phyloP scores from a whole-genome alignment of 2,888 invertebrate species.

The Rotaria magnacalcarata region DNA sequence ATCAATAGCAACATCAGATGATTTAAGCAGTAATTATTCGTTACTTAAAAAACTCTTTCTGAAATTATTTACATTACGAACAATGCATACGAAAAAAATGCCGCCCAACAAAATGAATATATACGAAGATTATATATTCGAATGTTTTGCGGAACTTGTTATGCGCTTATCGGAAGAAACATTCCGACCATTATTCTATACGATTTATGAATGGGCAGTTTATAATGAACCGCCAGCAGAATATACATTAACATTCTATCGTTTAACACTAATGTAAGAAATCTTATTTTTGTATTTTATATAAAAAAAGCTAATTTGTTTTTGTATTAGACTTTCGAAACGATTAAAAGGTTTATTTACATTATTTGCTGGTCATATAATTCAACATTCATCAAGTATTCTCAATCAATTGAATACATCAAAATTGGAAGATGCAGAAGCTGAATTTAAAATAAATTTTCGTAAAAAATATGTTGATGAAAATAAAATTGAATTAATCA shows the following conservation, averaged over 20 bases:
- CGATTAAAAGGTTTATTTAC: slow-evolving; percentile 80
- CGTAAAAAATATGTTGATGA: slow-evolving; percentile 23
- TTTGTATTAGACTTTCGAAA: slow-evolving; percentile 67
- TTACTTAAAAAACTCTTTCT: neutral
- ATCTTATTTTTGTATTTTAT: neutral
- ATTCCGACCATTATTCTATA: slow-evolving; percentile 79
- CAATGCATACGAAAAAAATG: slow-evolving; percentile 3
- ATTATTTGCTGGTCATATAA: slow-evolving; percentile 78
- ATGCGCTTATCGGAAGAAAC: slow-evolving; percentile 80
- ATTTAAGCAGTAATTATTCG: neutral
- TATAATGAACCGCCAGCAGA: slow-evolving; percentile 63
- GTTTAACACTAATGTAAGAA: slow-evolving; percentile 56
- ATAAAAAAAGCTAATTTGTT: neutral
- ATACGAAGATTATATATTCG: slow-evolving; percentile 72
- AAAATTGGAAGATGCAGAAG: neutral
- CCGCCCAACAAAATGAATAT: slow-evolving; percentile 61
- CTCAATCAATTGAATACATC: slow-evolving; percentile 59
- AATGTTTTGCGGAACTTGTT: slow-evolving; percentile 73
- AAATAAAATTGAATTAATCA: slow-evolving; percentile 38
- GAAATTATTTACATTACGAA: neutral
- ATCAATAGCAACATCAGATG: neutral
- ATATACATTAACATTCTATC: slow-evolving; percentile 75
- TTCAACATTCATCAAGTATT: slow-evolving; percentile 74
- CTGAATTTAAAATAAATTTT: slow-evolving; percentile 34
- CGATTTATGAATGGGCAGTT: slow-evolving; percentile 77